Percentiles rank a stretch among this genome's conserved stretches.
These are phyloP conservation scores for Lepetodrilus schrolli DNA, from an alignment of 2,888 invertebrate genomes.

Conservation along the genomic window DNA sequence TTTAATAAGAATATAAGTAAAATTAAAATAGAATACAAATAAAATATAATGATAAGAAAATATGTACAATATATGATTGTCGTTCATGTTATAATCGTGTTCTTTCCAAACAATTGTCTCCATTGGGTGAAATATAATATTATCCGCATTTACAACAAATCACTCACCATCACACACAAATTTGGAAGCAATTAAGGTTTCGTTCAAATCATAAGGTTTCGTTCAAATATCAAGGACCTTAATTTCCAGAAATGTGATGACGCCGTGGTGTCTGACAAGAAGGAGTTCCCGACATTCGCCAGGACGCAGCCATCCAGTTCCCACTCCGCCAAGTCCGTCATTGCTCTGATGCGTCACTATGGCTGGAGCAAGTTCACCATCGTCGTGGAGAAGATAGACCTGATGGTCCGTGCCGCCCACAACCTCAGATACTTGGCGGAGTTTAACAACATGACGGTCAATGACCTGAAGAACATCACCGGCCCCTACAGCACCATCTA, in stretches of 20 bases:
- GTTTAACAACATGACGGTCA: slow-evolving; percentile 84
- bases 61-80: too few species aligned
- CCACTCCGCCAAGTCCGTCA: slow-evolving; percentile 92
- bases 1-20: too few species aligned
- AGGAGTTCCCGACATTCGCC: slow-evolving; percentile 90
- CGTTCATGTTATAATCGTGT: too few species aligned
- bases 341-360: slow-evolving; percentile 91
- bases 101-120: too few species aligned
- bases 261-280: slow-evolving; percentile 90
- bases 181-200: too few species aligned
- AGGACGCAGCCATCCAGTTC: slow-evolving; percentile 92
- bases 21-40: too few species aligned
- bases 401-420: slow-evolving; percentile 80
- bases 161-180: too few species aligned
- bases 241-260: slow-evolving; percentile 93
- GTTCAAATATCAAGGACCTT: too few species aligned
- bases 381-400: slow-evolving; percentile 74
- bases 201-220: too few species aligned
- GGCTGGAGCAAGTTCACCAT: slow-evolving; percentile 88
- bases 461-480: slow-evolving; percentile 79
- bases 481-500: slow-evolving; percentile 55
- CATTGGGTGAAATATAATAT: too few species aligned
- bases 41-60: too few species aligned
- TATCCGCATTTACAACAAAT: too few species aligned
- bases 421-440: slow-evolving; percentile 86